Percentiles rank a stretch among this genome's conserved stretches.
Conservation (phyloP, 2,797 vertebrate genomes). For the Sebastes oblongus region DNA sequence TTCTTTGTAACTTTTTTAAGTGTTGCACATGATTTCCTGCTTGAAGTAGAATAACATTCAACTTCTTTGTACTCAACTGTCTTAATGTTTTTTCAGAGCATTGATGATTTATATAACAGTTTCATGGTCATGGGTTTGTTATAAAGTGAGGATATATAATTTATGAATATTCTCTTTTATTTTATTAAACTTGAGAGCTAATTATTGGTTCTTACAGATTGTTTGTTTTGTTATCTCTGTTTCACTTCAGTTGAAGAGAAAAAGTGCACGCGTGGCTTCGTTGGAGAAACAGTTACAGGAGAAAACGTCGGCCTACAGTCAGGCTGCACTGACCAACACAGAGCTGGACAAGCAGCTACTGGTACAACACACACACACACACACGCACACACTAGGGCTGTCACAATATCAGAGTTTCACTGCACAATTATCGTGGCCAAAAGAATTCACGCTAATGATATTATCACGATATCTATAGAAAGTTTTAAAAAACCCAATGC, state of each 20-base stretch:
- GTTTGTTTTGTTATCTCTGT: not conserved
- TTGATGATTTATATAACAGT: not conserved
- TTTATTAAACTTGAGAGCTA: not conserved
- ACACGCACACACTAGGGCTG: not conserved
- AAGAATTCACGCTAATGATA: not conserved
- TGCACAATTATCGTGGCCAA: not conserved
- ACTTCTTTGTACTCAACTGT: not conserved
- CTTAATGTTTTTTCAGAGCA: not conserved
- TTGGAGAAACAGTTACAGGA: conserved; percentile 91
- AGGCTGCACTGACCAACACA: conserved; percentile 81
- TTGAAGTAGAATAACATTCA: not conserved
- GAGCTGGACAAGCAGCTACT: conserved; percentile 86
- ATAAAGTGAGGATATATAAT: not conserved
- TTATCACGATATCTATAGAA: not conserved
- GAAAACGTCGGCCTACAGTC: conserved; percentile 84
- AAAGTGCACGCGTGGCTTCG: conserved; percentile 82
- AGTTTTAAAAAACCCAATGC: not conserved
- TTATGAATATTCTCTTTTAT: not conserved
- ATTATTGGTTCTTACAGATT: not conserved
- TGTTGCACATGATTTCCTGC: not conserved
- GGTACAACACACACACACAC: conserved; percentile 71
- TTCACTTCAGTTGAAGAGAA: conserved; percentile 85
- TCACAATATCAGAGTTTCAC: not conserved
- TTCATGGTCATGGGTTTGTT: not conserved
- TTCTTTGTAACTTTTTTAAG: not conserved